Base-by-base conservation (phyloP, 1,140 invertebrate species). In the Macrobrachium rosenbergii region DNA sequence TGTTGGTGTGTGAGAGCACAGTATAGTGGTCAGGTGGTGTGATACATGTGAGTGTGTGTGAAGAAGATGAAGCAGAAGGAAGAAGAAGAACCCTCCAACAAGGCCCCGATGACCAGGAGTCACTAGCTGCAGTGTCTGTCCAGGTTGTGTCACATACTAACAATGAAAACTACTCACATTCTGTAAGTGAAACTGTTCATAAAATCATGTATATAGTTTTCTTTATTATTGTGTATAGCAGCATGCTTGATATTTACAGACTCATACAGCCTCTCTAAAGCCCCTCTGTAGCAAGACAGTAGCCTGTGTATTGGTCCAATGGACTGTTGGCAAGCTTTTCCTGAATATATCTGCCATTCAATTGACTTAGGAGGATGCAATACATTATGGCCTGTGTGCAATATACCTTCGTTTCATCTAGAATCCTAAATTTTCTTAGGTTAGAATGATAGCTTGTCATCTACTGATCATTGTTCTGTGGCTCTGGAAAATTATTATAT, bases 201-300 rank as follows among this genome's bases (percentile, higher is more conserved):
- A 88, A 83, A 88, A 88, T 82, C 81, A 83, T 88, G 86, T 88
- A 88, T 82, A 88, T 88, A 88, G 86, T 88, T 82, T 88, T 88
- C 86, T 88, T 83, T 88, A 88, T 88, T 82, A 88, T 88, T 88
- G 86, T 88, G 86, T 83, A 88, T 88, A 88, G 86, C 52, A 52
- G 52, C 86, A 88, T 88, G 86, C 86, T 83, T 88, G 86, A 87
- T 88, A 88, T 78, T 88, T 88, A 78, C 80, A 88, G 86, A 88
- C 86, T 88, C 81, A 79, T 88, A 83, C 86, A 88, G 86, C 86
- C 86, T 88, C 86, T 88, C 86, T 88, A 88, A 88, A 77, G 37
- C 80, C 80, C 86, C 86, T 88, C 80, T 83, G 86, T 88, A 88
- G 86, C 81, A 82, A 82, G 85, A 87, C 85, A 87, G 85, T 79